phyloP scores from a whole-genome alignment of 2,113 vertebrate species.

The Mesembrinibis cayennensis region DNA sequence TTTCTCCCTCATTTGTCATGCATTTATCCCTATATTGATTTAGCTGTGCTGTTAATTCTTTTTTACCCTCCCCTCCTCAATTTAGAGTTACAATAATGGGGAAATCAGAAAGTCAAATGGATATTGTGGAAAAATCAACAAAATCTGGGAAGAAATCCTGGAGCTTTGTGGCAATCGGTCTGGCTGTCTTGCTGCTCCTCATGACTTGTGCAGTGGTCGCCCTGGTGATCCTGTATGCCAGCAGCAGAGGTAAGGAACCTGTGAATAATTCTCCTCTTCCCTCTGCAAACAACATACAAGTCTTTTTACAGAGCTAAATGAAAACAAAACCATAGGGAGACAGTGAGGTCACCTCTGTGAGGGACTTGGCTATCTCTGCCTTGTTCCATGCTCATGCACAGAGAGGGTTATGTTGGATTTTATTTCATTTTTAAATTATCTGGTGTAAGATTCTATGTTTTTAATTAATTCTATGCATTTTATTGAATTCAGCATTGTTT shows the following conservation, averaged over 20 bases:
- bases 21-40: neutral
- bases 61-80: slow-evolving; percentile 21
- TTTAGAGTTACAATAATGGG: slow-evolving; percentile 83
- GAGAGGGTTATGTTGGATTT: neutral
- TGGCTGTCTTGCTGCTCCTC: slow-evolving; percentile 85
- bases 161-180: slow-evolving; percentile 78
- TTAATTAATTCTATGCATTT: neutral
- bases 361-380: neutral
- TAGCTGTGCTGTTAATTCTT: slow-evolving; percentile 1
- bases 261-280: neutral
- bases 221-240: slow-evolving; percentile 86
- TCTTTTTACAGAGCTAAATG: neutral
- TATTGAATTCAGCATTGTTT: neutral
- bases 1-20: neutral
- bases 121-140: slow-evolving; percentile 88
- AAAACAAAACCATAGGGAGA: neutral
- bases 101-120: slow-evolving; percentile 90
- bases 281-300: neutral
- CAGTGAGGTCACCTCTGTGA: neutral
- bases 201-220: slow-evolving; percentile 83
- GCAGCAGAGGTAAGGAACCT: slow-evolving; percentile 77
- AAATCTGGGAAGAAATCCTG: slow-evolving; percentile 78
- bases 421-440: neutral
- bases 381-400: neutral
- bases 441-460: neutral